Conservation (phyloP, 2,888 invertebrate genomes). For the Xestia sexstrigata region DNA sequence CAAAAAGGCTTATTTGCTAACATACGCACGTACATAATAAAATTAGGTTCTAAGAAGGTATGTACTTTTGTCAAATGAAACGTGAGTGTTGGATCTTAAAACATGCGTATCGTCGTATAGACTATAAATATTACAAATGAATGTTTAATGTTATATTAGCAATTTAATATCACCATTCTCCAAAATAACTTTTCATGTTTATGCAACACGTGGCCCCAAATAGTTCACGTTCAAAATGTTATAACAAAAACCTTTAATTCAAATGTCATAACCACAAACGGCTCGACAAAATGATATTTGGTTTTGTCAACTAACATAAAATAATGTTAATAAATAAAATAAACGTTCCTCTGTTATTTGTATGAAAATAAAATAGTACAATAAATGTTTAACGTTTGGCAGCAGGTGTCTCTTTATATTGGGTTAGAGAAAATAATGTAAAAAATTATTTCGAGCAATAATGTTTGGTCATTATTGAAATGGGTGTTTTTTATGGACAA, state of each 20-base stretch:
- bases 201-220: constrained; percentile 11
- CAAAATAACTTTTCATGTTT: constrained; percentile 11
- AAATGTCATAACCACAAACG: constrained; percentile 53
- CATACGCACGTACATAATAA: background rate
- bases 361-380: constrained; percentile 30
- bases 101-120: no score
- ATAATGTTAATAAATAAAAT: constrained; percentile 57
- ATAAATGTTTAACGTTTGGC: constrained; percentile 31
- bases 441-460: background rate
- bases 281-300: constrained; percentile 38
- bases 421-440: constrained; percentile 11
- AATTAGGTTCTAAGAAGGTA: background rate
- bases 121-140: background rate
- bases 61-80: background rate
- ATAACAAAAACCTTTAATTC: constrained; percentile 45
- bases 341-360: constrained; percentile 40
- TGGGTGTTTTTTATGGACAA: background rate
- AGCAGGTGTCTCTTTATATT: constrained; percentile 23
- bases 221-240: constrained; percentile 14
- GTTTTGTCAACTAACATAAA: constrained; percentile 51
- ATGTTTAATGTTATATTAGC: background rate
- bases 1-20: background rate
- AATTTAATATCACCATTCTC: background rate
- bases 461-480: background rate
- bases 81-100: no score